Evolutionary conservation across 2,113 vertebrate species (phyloP).

Genomic region (Coreoperca whiteheadi): DNA sequence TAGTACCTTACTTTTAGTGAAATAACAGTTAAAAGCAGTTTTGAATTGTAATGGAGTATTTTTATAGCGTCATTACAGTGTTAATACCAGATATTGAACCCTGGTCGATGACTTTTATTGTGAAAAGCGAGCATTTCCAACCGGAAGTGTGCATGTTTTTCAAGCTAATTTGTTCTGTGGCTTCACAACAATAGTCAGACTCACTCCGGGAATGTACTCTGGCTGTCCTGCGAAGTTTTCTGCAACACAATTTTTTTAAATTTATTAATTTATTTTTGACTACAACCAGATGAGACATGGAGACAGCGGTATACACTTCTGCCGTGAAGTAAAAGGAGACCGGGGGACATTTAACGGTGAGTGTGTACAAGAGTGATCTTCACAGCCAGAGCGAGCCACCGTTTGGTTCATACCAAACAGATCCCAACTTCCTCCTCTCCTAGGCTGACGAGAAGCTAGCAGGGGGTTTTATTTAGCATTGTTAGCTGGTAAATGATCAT

Average conservation of each 20-base stretch:
- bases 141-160: constrained; percentile 34
- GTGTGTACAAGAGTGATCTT: not conserved
- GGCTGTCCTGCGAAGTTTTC: constrained; percentile 65
- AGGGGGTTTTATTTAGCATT: constrained; percentile 51
- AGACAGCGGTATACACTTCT: not conserved
- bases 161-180: not conserved
- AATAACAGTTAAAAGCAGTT: not conserved
- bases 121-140: not conserved
- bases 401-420: constrained; percentile 9
- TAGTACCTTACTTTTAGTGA: not conserved
- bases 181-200: constrained; percentile 18
- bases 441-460: constrained; percentile 60
- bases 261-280: not conserved
- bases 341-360: not conserved
- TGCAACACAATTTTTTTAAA: constrained; percentile 5
- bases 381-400: not conserved
- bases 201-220: constrained; percentile 50
- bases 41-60: not conserved
- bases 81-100: not conserved
- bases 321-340: constrained; percentile 16
- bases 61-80: not conserved
- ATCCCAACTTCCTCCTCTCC: constrained; percentile 66
- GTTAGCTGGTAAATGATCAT: constrained; percentile 50
- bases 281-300: constrained; percentile 16
- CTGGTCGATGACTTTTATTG: constrained; percentile 12